Evolutionary conservation across 2,113 vertebrate species (phyloP), one percentile per base, ranked within the genome.

Genomic region (Fregata magnificens): DNA sequence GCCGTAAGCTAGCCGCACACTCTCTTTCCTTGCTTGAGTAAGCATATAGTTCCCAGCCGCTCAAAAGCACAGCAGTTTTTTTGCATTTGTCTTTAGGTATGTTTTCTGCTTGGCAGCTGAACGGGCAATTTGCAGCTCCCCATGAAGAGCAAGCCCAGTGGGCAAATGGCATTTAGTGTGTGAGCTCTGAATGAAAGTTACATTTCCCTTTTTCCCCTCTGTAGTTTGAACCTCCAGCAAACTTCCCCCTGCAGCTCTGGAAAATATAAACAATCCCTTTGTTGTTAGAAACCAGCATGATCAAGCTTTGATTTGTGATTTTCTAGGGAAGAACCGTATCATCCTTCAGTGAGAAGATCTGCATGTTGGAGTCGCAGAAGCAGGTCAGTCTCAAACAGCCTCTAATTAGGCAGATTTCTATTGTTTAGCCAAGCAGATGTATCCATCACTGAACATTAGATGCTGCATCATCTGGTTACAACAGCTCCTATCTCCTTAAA

Each of bases 381-480:
- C 79, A 93, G 87, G 82, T 90, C 86, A 44, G 56, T 61, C 91
- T 91, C 91, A 86, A 91, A 67, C 84, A 86, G 63, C 52, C 56
- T 61, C 79, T 91, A 91, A 97, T 96, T 95, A 92, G 83, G 93
- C 73, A 93, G 81, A 76, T 91, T 93, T 95, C 81, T 96, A 29
- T 91, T 94, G 88, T 95, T 96, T 78, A 82, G 59, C 87, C 87
- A 89, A 95, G 89, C 56, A 94, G 91, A 83, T 31, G 49, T 58
- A 93, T 93, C 73, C 91, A 94, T 95, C 82, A 45, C 74, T 55
- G 70, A 91, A 38, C 14, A 52, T 69, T 16, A 90, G 79, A 58
- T 36, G 49, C 89, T 95, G 76, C 73, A 58, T 71, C 85, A 78
- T 52, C 47, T 80, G 18, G 25, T 40, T 81, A 22, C 16, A 94